A percentile compares a stretch with the other conserved stretches of the same genome.
Evolutionary conservation across 2,797 vertebrate species (phyloP).

Genomic region (Notoglanidium macrostoma): DNA sequence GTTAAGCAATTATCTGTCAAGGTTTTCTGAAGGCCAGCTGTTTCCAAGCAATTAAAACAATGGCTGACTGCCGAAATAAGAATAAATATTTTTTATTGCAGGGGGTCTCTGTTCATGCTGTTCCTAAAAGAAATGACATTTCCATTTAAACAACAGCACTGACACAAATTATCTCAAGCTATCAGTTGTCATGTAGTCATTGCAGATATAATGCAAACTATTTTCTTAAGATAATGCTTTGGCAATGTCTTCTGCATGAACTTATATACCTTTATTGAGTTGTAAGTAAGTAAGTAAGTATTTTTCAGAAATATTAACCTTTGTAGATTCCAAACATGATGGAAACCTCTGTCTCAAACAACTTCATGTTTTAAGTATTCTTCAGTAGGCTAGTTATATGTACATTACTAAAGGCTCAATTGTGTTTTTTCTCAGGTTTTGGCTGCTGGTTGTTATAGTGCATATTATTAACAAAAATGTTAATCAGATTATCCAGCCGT

Average conservation of each 20-base stretch:
- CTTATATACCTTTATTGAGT: background rate
- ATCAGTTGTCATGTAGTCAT: background rate
- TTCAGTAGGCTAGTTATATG: background rate
- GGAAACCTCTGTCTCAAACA: background rate
- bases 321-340: background rate
- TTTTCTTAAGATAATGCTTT: background rate
- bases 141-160: background rate
- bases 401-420: background rate
- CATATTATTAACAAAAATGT: background rate
- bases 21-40: background rate
- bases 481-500: too few relatives aligned
- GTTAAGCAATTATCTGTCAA: background rate
- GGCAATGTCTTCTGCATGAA: background rate
- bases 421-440: background rate
- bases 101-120: conserved; percentile 3
- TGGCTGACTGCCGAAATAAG: background rate
- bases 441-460: background rate
- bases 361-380: background rate
- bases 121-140: background rate
- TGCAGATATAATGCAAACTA: background rate
- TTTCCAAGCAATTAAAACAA: background rate
- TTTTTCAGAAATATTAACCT: background rate
- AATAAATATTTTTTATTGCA: background rate
- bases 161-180: background rate
- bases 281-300: background rate